phyloP scores from a whole-genome alignment of 2,888 invertebrate genomes.

The Zygogramma bicolorata region DNA sequence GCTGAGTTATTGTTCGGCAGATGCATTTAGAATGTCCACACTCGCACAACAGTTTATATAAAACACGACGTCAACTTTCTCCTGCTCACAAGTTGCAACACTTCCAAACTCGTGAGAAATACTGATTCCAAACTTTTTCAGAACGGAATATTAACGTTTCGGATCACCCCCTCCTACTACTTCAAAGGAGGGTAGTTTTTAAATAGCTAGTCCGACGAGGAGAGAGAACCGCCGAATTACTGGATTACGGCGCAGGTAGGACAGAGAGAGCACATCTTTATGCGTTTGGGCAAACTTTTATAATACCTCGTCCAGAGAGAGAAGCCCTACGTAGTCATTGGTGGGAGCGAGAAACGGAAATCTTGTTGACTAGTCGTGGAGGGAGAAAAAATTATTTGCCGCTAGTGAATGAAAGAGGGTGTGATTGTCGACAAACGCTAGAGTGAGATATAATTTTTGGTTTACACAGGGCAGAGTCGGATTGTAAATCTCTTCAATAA shows the following conservation, averaged over 20 bases:
- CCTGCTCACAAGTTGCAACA: constrained; percentile 32
- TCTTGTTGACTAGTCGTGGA: constrained; percentile 57
- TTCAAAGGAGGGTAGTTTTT: constrained; percentile 68
- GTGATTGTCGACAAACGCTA: constrained; percentile 46
- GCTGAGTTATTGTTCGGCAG: constrained; percentile 72
- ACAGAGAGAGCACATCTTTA: constrained; percentile 43
- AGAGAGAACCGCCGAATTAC: constrained; percentile 45
- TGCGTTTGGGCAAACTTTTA: constrained; percentile 66
- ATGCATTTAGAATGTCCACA: constrained; percentile 69
- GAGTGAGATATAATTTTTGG: constrained; percentile 54
- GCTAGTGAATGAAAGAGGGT: constrained; percentile 60
- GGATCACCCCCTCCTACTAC: constrained; percentile 61
- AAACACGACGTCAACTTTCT: constrained; percentile 34
- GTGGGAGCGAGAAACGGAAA: constrained; percentile 43
- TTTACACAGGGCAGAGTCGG: constrained; percentile 43
- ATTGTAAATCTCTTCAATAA: constrained; percentile 51
- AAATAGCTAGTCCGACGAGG: constrained; percentile 63
- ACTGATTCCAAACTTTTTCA: constrained; percentile 64
- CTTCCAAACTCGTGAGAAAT: constrained; percentile 42
- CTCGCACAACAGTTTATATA: constrained; percentile 38
- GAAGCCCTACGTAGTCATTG: constrained; percentile 22
- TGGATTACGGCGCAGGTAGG: constrained; percentile 27
- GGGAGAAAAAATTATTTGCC: constrained; percentile 64
- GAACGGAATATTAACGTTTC: constrained; percentile 61
- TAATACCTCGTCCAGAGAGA: constrained; percentile 50